Evolutionary conservation across 2,888 invertebrate genomes (phyloP).

Genomic region (Salticus scenicus): DNA sequence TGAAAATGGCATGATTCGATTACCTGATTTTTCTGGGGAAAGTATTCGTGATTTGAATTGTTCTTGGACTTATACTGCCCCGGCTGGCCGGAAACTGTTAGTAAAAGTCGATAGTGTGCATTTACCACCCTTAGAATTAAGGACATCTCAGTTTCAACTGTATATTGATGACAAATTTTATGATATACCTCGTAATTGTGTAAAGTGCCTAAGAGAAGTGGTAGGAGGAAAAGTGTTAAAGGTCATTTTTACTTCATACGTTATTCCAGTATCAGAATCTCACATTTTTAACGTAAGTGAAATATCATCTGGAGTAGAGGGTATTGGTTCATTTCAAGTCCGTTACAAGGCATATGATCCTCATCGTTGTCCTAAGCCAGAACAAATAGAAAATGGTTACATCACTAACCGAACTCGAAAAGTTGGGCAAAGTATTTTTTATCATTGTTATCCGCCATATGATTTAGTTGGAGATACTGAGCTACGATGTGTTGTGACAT

Average conservation of each 20-base stretch:
- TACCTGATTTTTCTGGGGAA: constrained; percentile 47
- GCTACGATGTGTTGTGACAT: constrained; percentile 33
- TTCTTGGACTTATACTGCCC: constrained; percentile 64
- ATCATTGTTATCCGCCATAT: constrained; percentile 61
- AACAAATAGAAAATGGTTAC: constrained; percentile 51
- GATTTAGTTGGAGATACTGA: constrained; percentile 57
- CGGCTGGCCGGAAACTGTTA: constrained; percentile 55
- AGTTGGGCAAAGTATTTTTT: constrained; percentile 50
- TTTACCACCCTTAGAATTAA: constrained; percentile 36
- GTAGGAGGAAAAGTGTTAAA: constrained; percentile 53
- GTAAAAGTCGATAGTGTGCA: constrained; percentile 69
- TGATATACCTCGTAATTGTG: constrained; percentile 67
- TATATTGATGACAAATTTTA: constrained; percentile 57
- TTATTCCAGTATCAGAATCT: constrained; percentile 25
- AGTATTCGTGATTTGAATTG: constrained; percentile 48
- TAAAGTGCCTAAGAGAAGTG: constrained; percentile 65
- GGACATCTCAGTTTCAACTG: constrained; percentile 50
- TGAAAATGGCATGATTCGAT: constrained; percentile 53
- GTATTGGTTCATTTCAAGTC: constrained; percentile 62
- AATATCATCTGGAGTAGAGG: constrained; percentile 11
- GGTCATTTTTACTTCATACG: constrained; percentile 47
- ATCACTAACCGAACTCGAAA: constrained; percentile 37
- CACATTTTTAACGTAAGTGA: constrained; percentile 26
- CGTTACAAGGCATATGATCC: constrained; percentile 68
- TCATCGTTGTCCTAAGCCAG: constrained; percentile 47